Evolutionary conservation across 1,140 invertebrate genomes (phyloP).

Genomic region (Diprion similis): DNA sequence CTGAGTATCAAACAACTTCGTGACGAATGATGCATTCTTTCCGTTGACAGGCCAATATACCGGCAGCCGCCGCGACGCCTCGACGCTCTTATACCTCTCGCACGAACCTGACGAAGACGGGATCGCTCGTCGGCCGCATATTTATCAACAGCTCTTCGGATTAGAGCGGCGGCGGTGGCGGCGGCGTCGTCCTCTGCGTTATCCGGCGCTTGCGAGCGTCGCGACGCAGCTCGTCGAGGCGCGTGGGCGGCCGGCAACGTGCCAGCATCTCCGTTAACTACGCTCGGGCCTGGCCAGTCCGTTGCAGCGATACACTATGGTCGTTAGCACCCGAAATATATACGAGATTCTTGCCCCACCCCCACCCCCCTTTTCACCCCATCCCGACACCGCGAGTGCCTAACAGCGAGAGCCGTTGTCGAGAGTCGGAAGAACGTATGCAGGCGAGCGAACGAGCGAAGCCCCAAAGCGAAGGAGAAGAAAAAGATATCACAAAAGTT

Average conservation of each 20-base stretch:
- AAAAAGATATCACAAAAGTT: not conserved
- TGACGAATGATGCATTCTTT: slow-evolving; percentile 12
- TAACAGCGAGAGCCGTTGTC: not conserved
- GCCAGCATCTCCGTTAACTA: slow-evolving; percentile 32
- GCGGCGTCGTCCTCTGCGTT: slow-evolving; percentile 29
- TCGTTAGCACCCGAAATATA: slow-evolving; percentile 28
- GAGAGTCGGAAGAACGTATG: too few relatives aligned
- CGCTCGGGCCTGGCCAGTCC: not conserved
- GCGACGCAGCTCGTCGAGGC: not conserved
- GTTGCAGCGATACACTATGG: slow-evolving; percentile 18
- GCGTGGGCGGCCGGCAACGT: slow-evolving; percentile 43
- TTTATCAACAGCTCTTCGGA: slow-evolving; percentile 25
- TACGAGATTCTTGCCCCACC: slow-evolving; percentile 33
- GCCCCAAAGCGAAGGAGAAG: not conserved
- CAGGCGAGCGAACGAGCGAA: too few relatives aligned
- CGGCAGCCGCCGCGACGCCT: slow-evolving; percentile 4
- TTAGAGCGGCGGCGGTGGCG: slow-evolving; percentile 34
- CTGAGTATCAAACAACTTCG: not conserved
- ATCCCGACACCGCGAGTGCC: not conserved
- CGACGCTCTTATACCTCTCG: not conserved
- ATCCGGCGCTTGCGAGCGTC: slow-evolving; percentile 10
- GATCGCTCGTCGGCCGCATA: slow-evolving; percentile 13
- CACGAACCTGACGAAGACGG: not conserved
- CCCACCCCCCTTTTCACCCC: not conserved
- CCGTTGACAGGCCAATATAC: slow-evolving; percentile 12